A percentile compares a stretch with the other conserved stretches of the same genome.
phyloP scores from a whole-genome alignment of 2,797 vertebrate genomes.

The Glossophaga mutica region DNA sequence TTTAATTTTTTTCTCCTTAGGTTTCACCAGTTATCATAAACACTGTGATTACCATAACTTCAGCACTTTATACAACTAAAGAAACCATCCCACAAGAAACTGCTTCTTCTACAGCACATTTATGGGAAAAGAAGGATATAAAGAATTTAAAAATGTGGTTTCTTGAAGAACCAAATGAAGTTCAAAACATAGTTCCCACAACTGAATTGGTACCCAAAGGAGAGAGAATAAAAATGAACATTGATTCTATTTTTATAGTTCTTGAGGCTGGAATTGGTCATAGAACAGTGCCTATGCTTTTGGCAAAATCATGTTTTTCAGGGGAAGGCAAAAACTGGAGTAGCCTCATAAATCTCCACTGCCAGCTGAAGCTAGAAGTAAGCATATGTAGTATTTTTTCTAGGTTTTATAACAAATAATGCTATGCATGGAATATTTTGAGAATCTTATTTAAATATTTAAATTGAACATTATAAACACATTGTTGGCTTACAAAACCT shows the following conservation, averaged over 20 bases:
- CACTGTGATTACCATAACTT: conserved; percentile 96
- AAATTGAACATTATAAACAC: conserved; percentile 26
- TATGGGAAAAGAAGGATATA: conserved; percentile 91
- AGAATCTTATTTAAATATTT: background rate
- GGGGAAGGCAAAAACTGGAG: conserved; percentile 95
- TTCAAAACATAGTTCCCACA: conserved; percentile 80
- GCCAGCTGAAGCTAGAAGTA: conserved; percentile 85
- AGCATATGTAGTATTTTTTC: conserved; percentile 39
- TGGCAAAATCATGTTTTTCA: conserved; percentile 93
- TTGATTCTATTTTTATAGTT: conserved; percentile 92
- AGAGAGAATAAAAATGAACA: conserved; percentile 88
- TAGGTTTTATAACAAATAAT: background rate
- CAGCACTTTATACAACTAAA: conserved; percentile 88
- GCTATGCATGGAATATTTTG: background rate
- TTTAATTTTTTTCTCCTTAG: conserved; percentile 79
- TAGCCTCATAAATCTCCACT: conserved; percentile 93
- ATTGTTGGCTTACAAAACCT: background rate
- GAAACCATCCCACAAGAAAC: conserved; percentile 87
- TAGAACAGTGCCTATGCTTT: conserved; percentile 95
- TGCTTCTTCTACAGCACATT: conserved; percentile 85
- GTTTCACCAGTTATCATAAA: conserved; percentile 99
- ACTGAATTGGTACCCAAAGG: conserved; percentile 87
- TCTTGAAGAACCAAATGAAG: conserved; percentile 89
- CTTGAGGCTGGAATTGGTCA: conserved; percentile 98
- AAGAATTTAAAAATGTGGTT: conserved; percentile 96